Base-by-base conservation (phyloP, 2,888 invertebrate species). In the Himalopsyche anomala region DNA sequence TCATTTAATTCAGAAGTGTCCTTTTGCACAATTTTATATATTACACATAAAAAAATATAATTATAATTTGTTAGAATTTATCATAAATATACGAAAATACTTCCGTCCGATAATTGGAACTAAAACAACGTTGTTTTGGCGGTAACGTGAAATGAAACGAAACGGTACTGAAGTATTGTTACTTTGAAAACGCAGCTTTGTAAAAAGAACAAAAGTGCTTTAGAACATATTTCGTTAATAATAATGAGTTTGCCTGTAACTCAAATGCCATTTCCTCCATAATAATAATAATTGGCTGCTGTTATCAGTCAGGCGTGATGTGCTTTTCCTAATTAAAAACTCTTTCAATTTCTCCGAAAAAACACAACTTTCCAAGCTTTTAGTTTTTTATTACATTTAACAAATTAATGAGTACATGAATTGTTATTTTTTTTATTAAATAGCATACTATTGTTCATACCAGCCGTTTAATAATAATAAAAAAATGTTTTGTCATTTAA, bases 211-310 rank as follows among this genome's bases (percentile, higher is more conserved):
- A 62, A 62, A 62, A 62, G 62, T 62, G 19, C 62, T 62, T 28
- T n/a, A 11, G 28, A 19, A 28, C 28, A 62, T 62, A 62, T 62
- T 62, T 62, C 28, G 62, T 62, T 62, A 62, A 62, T 62, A 62
- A 62, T 62, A 62, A 62, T 62, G 62, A 62, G 19, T 62, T 62
- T 62, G 62, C 62, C 62, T 62, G 62, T 62, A 62, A 62, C 62
- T 62, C 62, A 62, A 62, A 62, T 62, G 62, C 62, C 62, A 62
- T 62, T 62, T 62, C 62, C 62, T 62, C 3, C 28, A 62, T 28
- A 19, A 19, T 19, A 62, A 62, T 62, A 62, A 62, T 62, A 62
- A 62, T 62, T 62, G 62, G 62, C 62, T 62, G 62, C 62, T 62
- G n/a, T 19, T 62, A 62, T 62, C 62, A 62, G 62, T 62, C 19